phyloP scores from a whole-genome alignment of 92 coral and sea anemone genomes.

The Zoanthus sansibaricus region DNA sequence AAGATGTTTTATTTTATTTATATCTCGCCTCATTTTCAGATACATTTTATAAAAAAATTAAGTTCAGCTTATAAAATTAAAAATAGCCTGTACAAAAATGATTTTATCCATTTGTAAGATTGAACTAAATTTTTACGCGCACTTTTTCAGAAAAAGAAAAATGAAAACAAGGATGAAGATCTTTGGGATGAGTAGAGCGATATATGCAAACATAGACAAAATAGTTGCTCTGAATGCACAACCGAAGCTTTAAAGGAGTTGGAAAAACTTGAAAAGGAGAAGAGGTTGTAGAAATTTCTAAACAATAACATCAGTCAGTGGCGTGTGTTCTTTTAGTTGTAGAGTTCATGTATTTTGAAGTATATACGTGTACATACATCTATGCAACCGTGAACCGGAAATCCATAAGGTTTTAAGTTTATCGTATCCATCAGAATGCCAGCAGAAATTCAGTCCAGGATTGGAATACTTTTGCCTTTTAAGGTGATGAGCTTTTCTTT shows the following conservation, averaged over 20 bases:
- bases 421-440: constrained; percentile 59
- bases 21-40: neutral
- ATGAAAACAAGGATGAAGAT: neutral
- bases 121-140: neutral
- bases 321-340: neutral
- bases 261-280: neutral
- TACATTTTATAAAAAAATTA: neutral
- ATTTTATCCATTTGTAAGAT: neutral
- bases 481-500: constrained; percentile 47
- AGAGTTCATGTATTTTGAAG: neutral
- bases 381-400: no score
- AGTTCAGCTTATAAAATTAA: neutral
- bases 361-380: no score
- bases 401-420: constrained; percentile 51
- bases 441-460: constrained; percentile 57
- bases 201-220: neutral
- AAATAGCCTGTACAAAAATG: neutral
- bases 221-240: neutral
- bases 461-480: constrained; percentile 53
- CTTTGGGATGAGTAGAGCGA: neutral
- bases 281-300: neutral
- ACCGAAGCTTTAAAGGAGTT: neutral
- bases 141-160: neutral
- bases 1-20: neutral
- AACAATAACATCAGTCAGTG: neutral